Evolutionary conservation across 2,888 invertebrate species (phyloP), one percentile per base, ranked within the genome.

Genomic region (Horisme vitalbata): DNA sequence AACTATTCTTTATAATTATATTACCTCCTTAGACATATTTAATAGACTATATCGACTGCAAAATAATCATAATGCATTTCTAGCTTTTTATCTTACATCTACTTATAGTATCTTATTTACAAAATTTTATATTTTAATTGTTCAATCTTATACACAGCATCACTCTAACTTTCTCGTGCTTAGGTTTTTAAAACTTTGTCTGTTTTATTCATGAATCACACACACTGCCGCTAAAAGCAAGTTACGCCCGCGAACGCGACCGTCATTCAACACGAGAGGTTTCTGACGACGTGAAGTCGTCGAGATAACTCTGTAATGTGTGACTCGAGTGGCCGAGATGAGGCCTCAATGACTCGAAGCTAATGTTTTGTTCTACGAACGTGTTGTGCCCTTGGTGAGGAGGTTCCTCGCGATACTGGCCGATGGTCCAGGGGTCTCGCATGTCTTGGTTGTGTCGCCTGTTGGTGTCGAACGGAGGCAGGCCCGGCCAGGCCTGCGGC

Each of bases 41-140:
- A 71, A 75, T 75, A 80, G 70, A 81, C 76, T 82, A 56, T 59
- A 82, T 79, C 68, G 68, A 74, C 75, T 77, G 87, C 85, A 84
- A 87, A 84, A 84, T 79, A 86, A 85, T 71, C 71, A 73, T 65
- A 79, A 83, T 76, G 83, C 83, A 78, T 71, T 72, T 68, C 85
- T 87, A 88, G 83, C 83, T 79, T 80, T 62, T 83, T 83, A 85
- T 68, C 81, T 82, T 84, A 84, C 6, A 56, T 55, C 71, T 84
- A 83, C 61, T 74, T 85, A 86, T 66, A 79, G 76, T 83, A 85
- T 86, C 79, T 87, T 88, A 87, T 88, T 71, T 88, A 88, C 88
- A 88, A 72, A 46, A 68, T 59, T 79, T 73, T 81, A 79, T 71
- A 71, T 71, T 65, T 71, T 78, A 82, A 84, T 83, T 79, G 84